Conservation (phyloP, 2,888 invertebrate genomes). For the Drosophila buzzatii region DNA sequence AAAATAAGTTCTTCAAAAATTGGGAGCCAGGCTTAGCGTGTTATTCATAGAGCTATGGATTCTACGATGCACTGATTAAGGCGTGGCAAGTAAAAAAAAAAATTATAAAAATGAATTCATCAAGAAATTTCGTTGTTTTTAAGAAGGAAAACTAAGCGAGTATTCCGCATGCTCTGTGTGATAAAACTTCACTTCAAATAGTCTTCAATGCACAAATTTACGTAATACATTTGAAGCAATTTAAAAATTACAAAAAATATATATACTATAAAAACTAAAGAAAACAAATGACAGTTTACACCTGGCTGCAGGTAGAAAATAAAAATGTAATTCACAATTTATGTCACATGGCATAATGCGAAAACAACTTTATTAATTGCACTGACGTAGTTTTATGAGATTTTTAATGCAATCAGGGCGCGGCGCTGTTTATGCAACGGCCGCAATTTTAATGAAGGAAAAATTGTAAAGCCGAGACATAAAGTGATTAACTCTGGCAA, state of each 20-base stretch:
- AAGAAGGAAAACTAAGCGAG: background rate
- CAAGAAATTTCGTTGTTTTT: too few relatives aligned
- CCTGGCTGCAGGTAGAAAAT: background rate
- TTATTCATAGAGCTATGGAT: too few relatives aligned
- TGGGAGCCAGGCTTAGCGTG: too few relatives aligned
- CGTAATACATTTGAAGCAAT: too few relatives aligned
- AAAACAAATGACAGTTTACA: background rate
- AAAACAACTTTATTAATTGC: conserved; percentile 69
- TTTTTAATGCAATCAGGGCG: conserved; percentile 69
- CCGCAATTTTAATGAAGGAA: conserved; percentile 48
- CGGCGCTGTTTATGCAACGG: conserved; percentile 33
- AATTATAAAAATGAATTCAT: too few relatives aligned
- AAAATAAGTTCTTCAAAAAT: too few relatives aligned
- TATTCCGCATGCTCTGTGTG: background rate
- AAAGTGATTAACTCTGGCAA: conserved; percentile 60
- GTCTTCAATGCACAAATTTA: too few relatives aligned
- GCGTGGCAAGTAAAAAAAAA: too few relatives aligned
- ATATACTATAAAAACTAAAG: background rate
- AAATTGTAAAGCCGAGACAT: conserved; percentile 42
- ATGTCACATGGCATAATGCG: conserved; percentile 26
- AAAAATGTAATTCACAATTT: conserved; percentile 33
- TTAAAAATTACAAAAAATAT: background rate
- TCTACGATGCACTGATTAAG: too few relatives aligned
- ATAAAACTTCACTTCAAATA: background rate
- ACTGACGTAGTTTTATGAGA: conserved; percentile 67